Base-by-base conservation (phyloP, 1,140 invertebrate species). In the Psilanteris sp. region DNA sequence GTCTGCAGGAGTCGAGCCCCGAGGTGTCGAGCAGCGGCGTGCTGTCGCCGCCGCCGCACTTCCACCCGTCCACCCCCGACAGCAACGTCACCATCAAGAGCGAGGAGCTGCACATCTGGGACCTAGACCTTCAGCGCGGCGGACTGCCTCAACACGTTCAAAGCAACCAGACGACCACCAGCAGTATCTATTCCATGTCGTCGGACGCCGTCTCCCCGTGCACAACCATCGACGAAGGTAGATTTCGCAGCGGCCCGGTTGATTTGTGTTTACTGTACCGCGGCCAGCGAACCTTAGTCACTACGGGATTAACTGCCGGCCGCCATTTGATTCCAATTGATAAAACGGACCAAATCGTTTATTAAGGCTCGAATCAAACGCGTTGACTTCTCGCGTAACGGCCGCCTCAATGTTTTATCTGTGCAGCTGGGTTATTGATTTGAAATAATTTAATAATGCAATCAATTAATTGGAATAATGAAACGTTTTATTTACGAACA, bases 31-130 rank as follows among this genome's bases (percentile, higher is more conserved):
- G 85, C 55, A 59, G 55, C 44, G 80, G 82, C 24, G 83, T 83
- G 0, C 55, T 85, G 7, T 86, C 87, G 39, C 83, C 85, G 10
- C 84, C 83, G 0, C 80, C 79, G 1, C 82, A 83, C 46, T 84
- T 83, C 68, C 81, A 85, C 62, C 93, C 93, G 27, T 91, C 92
- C 9, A 92, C 92, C 43, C 93, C 94, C 2, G 83, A 77, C 86
- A 89, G 73, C 92, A 92, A 75, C 6, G 62, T 43, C 91, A 90
- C 90, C 36, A 88, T 91, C 82, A 86, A 93, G 82, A 88, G 94
- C 80, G 92, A 93, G 43, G 94, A 95, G 70, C 89, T 95, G 32
- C 94, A 96, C 74, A 90, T 96, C 54, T 96, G 94, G 94, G 92
- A 95, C 62, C 91, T 92, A 37, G 91, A 92, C 79, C 83, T 80